Evolutionary conservation across 2,797 vertebrate genomes (phyloP).

Genomic region (Danio kyathit): DNA sequence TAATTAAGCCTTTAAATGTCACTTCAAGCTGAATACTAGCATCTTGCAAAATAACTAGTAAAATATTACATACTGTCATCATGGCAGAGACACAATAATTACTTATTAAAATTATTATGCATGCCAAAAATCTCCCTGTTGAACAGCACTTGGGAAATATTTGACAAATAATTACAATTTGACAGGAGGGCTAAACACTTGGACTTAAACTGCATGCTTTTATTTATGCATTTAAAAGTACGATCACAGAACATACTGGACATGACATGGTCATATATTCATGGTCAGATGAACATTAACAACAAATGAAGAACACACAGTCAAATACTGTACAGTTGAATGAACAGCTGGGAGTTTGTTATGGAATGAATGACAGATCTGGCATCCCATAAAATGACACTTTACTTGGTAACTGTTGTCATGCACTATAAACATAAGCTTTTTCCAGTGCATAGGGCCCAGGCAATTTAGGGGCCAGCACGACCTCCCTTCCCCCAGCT

Average conservation of each 20-base stretch:
- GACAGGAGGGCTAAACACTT: too few species aligned
- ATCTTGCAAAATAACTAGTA: too few species aligned
- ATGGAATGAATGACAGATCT: not conserved
- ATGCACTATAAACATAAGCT: not conserved
- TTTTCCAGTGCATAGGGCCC: not conserved
- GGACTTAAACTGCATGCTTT: not conserved
- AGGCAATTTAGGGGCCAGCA: too few species aligned
- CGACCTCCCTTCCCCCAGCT: too few species aligned
- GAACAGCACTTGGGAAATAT: too few species aligned
- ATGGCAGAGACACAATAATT: too few species aligned
- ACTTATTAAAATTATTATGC: too few species aligned
- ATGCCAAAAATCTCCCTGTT: too few species aligned
- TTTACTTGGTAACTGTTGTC: not conserved
- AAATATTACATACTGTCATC: too few species aligned
- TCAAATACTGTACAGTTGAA: not conserved
- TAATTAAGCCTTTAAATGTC: too few species aligned
- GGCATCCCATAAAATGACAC: not conserved
- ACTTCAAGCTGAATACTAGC: too few species aligned
- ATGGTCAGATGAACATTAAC: not conserved
- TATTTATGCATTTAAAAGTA: slow-evolving; percentile 4
- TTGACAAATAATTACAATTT: too few species aligned
- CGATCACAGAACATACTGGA: slow-evolving; percentile 21
- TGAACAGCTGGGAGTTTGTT: not conserved
- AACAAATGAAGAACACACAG: not conserved
- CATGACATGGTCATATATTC: slow-evolving; percentile 28